Evolutionary conservation across 2,113 vertebrate genomes (phyloP), one percentile per base, ranked within the genome.

Genomic region (Bungarus multicinctus): DNA sequence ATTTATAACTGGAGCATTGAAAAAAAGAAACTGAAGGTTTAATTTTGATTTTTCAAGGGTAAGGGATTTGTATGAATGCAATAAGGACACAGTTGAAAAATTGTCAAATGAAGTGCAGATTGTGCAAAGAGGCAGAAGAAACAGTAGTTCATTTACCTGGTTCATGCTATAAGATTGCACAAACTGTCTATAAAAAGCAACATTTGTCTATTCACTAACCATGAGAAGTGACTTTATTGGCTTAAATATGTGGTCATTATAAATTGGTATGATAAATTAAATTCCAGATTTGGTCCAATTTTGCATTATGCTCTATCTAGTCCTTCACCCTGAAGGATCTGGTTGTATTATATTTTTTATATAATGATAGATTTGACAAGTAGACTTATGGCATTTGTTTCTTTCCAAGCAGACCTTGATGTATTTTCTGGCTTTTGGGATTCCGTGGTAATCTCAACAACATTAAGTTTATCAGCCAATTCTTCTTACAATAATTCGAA

Each of bases 371-470:
- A 39, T 81, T 39, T 81, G 69, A 81, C 34, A 23, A 81, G 22
- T 22, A 43, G 34, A 43, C 34, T 43, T 81, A 81, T 10, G 34
- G 18, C n/a, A 43, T 81, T 7, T 87, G 39, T 64, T 94, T 89
- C 34, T 88, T 39, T 43, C 74, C 58, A 60, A 74, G 12, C 45
- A 57, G 50, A 34, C 87, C 92, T 94, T 30, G 94, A 91, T 64
- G 12, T 90, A 57, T 92, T 91, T 39, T 11, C 64, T 10, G 27
- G 43, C 60, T 93, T 91, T 14, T 91, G 87, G 89, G 54, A 94
- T n/a, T 54, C 58, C 53, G 89, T 64, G 57, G 27, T 64, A 47
- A 90, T 81, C 25, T 64, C 86, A 47, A 14, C 43, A 85, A 69
- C 39, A n/a, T 64, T 34, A 12, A 50, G 3, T 54, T 53, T 10